Base-by-base conservation (phyloP, 2,888 invertebrate genomes). In the Limnephilus rhombicus region DNA sequence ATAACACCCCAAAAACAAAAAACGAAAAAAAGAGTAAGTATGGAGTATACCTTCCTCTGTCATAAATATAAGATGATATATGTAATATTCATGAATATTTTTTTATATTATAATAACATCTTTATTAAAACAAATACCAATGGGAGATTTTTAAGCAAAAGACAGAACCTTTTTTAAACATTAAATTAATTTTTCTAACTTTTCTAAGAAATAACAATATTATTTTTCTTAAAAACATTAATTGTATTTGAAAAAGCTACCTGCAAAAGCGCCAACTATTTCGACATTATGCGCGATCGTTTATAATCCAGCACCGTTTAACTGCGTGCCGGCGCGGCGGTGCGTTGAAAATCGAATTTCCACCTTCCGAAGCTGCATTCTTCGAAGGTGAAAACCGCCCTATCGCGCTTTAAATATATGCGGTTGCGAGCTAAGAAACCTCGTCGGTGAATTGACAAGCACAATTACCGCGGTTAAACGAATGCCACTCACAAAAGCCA, bases 391-490 rank as follows among this genome's bases (percentile, higher is more conserved):
- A 53, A 88, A 88, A 68, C 34, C 31, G 3, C 45, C 87, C 34
- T 68, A 87, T 87, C 53, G 87, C 87, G 68, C 53, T 87, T 87
- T 15, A 34, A 87, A 87, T 68, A 68, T 87, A 34, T 49, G 87
- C 34, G 87, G 87, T 87, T 68, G 45, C n/a, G 7, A n/a, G 68
- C 68, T 68, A 9, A 68, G 83, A 80, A 49, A 29, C 83, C 83
- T 29, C 41, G 82, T 83, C 82, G 37, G 18, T 11, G 83, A 81
- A 91, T 49, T 92, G 92, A 92, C 91, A 90, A 85, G 91, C 92
- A 89, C 92, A 93, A 93, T 93, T 93, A 93, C 92, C 81, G 53
- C 85, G 80, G 89, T 91, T 93, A 93, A 93, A 91, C 93, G 92
- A 89, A 92, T 89, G 93, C 89, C 93, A 93, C 85, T 93, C 93